A percentile compares a stretch with the other conserved stretches of the same genome.
Conservation (phyloP, 2,113 vertebrate species). For the Poecile atricapillus region DNA sequence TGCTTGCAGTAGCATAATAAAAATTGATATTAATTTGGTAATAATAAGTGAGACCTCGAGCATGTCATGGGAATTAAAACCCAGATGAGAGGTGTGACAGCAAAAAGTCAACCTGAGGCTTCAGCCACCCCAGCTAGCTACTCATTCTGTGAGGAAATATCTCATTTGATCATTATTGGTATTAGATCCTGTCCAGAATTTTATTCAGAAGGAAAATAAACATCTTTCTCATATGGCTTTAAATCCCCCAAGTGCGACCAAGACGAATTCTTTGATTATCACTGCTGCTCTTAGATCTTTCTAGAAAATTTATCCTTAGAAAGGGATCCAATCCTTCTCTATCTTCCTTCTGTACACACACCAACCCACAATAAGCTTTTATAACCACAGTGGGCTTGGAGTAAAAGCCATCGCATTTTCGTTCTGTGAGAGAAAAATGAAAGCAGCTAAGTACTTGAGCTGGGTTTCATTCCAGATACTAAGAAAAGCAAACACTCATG, state of each 20-base stretch:
- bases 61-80: neutral
- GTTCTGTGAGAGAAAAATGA: neutral
- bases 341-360: neutral
- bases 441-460: neutral
- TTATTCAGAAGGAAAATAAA: neutral
- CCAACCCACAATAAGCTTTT: neutral
- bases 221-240: neutral
- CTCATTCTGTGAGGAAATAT: neutral
- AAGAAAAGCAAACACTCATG: neutral
- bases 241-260: neutral
- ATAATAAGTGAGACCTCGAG: neutral
- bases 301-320: neutral
- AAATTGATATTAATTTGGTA: neutral
- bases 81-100: neutral
- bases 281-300: neutral
- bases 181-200: neutral
- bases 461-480: neutral
- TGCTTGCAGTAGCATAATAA: neutral
- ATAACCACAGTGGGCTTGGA: neutral
- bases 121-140: neutral
- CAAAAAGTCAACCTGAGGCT: neutral
- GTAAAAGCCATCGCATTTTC: neutral
- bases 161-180: neutral
- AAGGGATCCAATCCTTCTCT: neutral
- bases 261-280: neutral